Evolutionary conservation across 2,888 invertebrate genomes (phyloP).

Genomic region (Bedellia somnulentella): DNA sequence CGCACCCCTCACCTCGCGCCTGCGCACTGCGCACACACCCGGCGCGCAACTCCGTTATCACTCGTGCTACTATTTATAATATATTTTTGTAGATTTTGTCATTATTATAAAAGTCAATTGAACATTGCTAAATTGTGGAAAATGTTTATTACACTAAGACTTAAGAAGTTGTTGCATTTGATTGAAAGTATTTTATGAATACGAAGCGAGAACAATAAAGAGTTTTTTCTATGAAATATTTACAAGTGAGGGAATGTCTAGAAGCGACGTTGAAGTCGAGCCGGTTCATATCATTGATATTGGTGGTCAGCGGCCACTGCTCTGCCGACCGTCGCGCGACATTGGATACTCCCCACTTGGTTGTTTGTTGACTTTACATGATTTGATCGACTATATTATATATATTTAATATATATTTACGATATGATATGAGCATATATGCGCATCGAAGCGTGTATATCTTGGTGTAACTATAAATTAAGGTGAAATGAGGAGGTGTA

Average conservation of each 20-base stretch:
- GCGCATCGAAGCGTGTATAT: no score
- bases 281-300: conserved; percentile 53
- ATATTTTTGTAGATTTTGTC: conserved; percentile 60
- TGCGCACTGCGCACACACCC: conserved; percentile 15
- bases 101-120: conserved; percentile 60
- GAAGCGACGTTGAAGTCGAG: conserved; percentile 38
- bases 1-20: conserved; percentile 9
- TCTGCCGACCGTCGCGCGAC: no score
- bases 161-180: conserved; percentile 61
- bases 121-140: conserved; percentile 54
- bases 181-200: conserved; percentile 59
- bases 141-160: conserved; percentile 56
- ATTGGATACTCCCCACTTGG: conserved; percentile 48
- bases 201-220: conserved; percentile 59
- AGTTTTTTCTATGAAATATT: conserved; percentile 58
- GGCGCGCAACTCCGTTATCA: conserved; percentile 27
- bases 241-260: conserved; percentile 46
- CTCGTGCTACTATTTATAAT: conserved; percentile 50
- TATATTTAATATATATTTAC: neutral
- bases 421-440: neutral
- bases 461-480: no score
- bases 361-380: conserved; percentile 29
- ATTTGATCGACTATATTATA: conserved; percentile 2
- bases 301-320: conserved; percentile 31
- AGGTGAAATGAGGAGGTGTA: no score